Evolutionary conservation across 2,113 vertebrate species (phyloP), one percentile per base, ranked within the genome.

Genomic region (Tursiops truncatus): DNA sequence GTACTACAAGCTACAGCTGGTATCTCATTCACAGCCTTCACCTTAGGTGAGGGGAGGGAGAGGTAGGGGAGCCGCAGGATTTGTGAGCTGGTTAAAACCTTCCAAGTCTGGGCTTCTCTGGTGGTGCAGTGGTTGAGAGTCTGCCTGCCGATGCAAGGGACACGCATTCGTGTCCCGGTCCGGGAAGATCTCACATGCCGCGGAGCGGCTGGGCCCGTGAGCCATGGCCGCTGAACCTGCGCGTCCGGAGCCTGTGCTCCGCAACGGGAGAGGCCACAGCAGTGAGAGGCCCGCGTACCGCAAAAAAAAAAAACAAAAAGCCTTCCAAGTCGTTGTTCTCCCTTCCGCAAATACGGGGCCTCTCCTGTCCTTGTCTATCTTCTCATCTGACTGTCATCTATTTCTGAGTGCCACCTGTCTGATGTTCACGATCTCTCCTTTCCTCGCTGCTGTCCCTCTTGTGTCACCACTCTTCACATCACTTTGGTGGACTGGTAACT

Each of bases 161-260:
- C 47, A 1, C 2, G 11, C 2, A 12, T 47, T 47, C 0, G 47
- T 47, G 47, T 2, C 2, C 11, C 11, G 2, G 47, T 12, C 11
- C 2, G 11, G 47, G 47, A 47, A 3, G 47, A 47, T 47, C 47
- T 11, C 47, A 3, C 47, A 2, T 47, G 47, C 47, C 47, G 2
- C 11, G 47, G 47, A 47, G 47, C 11, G 11, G 11, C 10, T 47
- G 11, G 11, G 47, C 47, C 47, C 2, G 11, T 47, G 47, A 47
- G 11, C 11, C 47, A 47, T 13, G 47, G 11, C 2, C 11, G 11
- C 47, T 47, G 47, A 47, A 0, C 47, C 47, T 13, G 47, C 47
- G 47, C 11, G 47, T 47, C 47, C 11, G 11, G 47, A 3, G 47
- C 11, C 47, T 13, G 47, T 47, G 47, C 47, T 47, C 47, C 47